These are phyloP conservation scores for Lasiurus borealis DNA, from an alignment of 2,113 vertebrate genomes.

Conservation along the genomic window DNA sequence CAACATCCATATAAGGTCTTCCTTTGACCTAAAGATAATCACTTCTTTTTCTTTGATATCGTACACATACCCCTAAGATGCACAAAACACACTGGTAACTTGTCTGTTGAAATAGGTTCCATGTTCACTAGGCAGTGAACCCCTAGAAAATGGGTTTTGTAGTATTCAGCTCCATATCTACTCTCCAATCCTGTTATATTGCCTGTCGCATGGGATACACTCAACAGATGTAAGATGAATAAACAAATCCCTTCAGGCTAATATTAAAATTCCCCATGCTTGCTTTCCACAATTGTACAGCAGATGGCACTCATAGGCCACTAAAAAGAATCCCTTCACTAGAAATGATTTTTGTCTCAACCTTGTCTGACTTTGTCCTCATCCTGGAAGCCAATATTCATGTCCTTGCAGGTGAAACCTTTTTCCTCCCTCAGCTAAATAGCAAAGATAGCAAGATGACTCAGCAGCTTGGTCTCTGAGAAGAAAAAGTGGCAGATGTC, in stretches of 20 bases:
- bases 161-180: neutral
- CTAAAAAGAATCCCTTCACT: slow-evolving; percentile 38
- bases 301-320: slow-evolving; percentile 76
- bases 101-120: slow-evolving; percentile 30
- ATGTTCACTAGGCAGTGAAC: neutral
- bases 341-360: slow-evolving; percentile 54
- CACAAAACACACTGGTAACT: slow-evolving; percentile 1
- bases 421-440: slow-evolving; percentile 58
- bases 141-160: neutral
- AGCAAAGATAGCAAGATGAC: slow-evolving; percentile 59
- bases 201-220: neutral
- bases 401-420: slow-evolving; percentile 65
- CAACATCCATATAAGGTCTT: neutral
- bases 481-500: slow-evolving; percentile 26
- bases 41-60: neutral
- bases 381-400: slow-evolving; percentile 60
- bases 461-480: slow-evolving; percentile 60
- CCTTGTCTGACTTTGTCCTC: slow-evolving; percentile 68
- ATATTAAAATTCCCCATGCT: neutral
- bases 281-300: slow-evolving; percentile 69
- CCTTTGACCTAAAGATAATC: slow-evolving; percentile 7
- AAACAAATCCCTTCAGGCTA: slow-evolving; percentile 25
- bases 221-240: neutral
- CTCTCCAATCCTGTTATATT: neutral
- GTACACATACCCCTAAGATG: neutral